A percentile compares a stretch with the other conserved stretches of the same genome.
Conservation (phyloP, 2,888 invertebrate genomes). For the Lasioglossum pauxillum region DNA sequence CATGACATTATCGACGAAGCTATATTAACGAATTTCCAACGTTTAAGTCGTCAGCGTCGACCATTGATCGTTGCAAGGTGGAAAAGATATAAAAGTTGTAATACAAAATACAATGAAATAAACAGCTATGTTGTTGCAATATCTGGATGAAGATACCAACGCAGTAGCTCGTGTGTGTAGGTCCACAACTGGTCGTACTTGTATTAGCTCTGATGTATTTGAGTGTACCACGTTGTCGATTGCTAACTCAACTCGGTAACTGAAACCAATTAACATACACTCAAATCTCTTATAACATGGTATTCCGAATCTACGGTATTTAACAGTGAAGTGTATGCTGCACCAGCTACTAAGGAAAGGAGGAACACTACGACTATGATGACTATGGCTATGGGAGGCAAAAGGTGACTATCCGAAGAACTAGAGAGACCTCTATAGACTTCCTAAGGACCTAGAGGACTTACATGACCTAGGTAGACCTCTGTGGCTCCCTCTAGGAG, state of each 20-base stretch:
- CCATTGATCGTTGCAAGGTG: neutral
- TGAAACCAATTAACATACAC: neutral
- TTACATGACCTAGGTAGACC: no score
- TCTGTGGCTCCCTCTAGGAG: neutral
- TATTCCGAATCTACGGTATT: neutral
- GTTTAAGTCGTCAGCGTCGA: neutral
- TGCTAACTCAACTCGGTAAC: neutral
- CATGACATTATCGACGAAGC: fast-evolving
- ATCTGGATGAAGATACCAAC: neutral
- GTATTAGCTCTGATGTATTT: neutral
- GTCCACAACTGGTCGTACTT: neutral
- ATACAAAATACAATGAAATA: neutral
- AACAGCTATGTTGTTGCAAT: neutral
- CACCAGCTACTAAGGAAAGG: neutral
- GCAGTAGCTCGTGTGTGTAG: neutral
- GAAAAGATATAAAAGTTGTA: neutral
- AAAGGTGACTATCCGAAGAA: no score
- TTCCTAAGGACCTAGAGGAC: neutral
- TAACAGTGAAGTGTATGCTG: no score
- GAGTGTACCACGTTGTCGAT: neutral
- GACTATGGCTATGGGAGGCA: neutral
- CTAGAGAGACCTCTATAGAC: neutral
- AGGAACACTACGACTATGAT: neutral
- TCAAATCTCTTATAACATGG: neutral
- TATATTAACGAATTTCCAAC: neutral